These are phyloP conservation scores for Phortica magna DNA, from an alignment of 2,888 invertebrate species.

Conservation along the genomic window DNA sequence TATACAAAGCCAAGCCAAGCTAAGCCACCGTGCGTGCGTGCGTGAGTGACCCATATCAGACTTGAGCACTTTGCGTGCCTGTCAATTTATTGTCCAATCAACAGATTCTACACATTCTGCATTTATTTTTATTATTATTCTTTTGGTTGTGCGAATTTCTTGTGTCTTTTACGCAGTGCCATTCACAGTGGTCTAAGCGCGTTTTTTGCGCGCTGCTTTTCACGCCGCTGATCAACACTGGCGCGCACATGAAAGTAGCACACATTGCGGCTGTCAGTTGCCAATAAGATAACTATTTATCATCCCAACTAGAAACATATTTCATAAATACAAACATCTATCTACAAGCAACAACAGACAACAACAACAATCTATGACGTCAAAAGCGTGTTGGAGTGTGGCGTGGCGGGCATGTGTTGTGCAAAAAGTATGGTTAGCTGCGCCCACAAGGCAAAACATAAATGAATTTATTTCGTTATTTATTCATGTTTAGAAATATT, in stretches of 20 bases:
- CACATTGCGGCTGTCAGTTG: slow-evolving; percentile 7
- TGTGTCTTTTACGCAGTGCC: no score
- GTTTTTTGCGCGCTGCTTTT: no score
- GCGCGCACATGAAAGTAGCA: not conserved
- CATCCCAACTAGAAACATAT: slow-evolving; percentile 56
- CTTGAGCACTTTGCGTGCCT: no score
- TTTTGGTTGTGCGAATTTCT: no score
- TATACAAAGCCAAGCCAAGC: no score
- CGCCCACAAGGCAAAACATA: not conserved
- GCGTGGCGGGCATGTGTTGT: not conserved
- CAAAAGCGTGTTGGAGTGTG: not conserved
- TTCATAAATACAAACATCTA: slow-evolving; percentile 3
- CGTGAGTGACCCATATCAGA: no score
- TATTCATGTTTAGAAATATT: not conserved
- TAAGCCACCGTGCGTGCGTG: no score
- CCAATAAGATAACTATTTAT: slow-evolving; percentile 55
- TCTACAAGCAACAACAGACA: not conserved
- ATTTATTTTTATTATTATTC: no score
- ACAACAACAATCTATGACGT: not conserved
- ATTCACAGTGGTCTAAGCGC: no score
- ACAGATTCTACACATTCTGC: no score
- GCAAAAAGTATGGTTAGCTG: not conserved
- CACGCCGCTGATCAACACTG: not conserved
- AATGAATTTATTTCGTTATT: slow-evolving; percentile 19
- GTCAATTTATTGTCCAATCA: no score